Conservation (phyloP, 2,797 vertebrate species). For the Paratrypauchen microcephalus region DNA sequence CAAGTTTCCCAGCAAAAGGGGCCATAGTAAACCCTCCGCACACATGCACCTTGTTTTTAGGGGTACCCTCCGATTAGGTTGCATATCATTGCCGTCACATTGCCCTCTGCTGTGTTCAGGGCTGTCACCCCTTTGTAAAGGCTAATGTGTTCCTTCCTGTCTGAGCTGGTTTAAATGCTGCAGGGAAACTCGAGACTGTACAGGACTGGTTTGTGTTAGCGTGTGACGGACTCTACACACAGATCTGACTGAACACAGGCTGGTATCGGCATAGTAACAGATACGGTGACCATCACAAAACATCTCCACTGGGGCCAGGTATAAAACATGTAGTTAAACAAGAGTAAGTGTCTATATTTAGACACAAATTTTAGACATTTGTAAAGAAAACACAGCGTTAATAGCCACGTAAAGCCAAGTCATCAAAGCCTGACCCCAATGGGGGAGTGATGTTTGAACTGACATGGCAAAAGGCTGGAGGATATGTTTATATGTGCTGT, state of each 20-base stretch:
- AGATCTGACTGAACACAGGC: constrained; percentile 54
- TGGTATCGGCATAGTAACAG: constrained; percentile 23
- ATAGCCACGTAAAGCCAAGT: constrained; percentile 36
- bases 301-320: constrained; percentile 29
- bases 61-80: constrained; percentile 44
- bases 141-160: constrained; percentile 71
- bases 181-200: constrained; percentile 51
- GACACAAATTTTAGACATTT: background rate
- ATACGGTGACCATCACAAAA: constrained; percentile 48
- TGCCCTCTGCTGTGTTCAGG: constrained; percentile 34
- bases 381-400: constrained; percentile 10
- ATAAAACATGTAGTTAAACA: constrained; percentile 59
- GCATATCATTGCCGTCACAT: constrained; percentile 36
- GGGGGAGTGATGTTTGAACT: constrained; percentile 39
- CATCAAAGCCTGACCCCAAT: constrained; percentile 40
- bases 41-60: constrained; percentile 40
- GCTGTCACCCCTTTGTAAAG: constrained; percentile 56
- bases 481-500: constrained; percentile 46
- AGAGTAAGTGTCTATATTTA: background rate
- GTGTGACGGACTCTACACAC: constrained; percentile 36
- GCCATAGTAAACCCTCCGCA: constrained; percentile 33
- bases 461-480: constrained; percentile 31
- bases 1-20: constrained; percentile 40
- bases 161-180: constrained; percentile 38
- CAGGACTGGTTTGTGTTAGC: constrained; percentile 58